Conservation (phyloP, 2,113 vertebrate species). For the Marcusenius ussheri region DNA sequence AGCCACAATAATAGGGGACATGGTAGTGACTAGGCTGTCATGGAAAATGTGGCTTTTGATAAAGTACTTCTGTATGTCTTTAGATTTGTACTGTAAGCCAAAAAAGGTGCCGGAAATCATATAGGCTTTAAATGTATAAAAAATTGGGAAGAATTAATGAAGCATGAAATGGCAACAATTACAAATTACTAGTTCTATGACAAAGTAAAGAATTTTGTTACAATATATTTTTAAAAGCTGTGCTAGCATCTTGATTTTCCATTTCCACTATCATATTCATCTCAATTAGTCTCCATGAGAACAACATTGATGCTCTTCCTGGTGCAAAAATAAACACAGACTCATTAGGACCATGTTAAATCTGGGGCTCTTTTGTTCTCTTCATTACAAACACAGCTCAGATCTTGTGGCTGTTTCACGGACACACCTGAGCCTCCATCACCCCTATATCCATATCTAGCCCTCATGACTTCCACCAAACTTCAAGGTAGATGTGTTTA, state of each 20-base stretch:
- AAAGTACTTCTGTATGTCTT: neutral
- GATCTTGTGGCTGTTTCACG: neutral
- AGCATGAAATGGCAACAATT: neutral
- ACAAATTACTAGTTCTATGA: neutral
- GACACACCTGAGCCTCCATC: neutral
- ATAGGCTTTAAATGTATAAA: neutral
- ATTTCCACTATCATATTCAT: neutral
- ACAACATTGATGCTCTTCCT: neutral
- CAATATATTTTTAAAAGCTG: neutral
- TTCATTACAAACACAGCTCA: neutral
- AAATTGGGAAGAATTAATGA: neutral
- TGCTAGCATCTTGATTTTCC: neutral
- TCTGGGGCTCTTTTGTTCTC: neutral
- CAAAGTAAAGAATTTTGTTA: neutral
- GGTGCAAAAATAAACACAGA: neutral
- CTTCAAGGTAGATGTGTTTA: slow-evolving; percentile 17
- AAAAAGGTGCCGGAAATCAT: neutral
- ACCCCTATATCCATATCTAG: slow-evolving; percentile 6
- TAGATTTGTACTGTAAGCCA: neutral
- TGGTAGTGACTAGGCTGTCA: neutral
- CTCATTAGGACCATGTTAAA: neutral
- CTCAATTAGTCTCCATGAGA: neutral
- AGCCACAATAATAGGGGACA: neutral
- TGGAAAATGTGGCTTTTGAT: neutral
- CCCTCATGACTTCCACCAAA: neutral